Evolutionary conservation across 2,113 vertebrate species (phyloP), one percentile per base, ranked within the genome.

Genomic region (Aptenodytes forsteri): DNA sequence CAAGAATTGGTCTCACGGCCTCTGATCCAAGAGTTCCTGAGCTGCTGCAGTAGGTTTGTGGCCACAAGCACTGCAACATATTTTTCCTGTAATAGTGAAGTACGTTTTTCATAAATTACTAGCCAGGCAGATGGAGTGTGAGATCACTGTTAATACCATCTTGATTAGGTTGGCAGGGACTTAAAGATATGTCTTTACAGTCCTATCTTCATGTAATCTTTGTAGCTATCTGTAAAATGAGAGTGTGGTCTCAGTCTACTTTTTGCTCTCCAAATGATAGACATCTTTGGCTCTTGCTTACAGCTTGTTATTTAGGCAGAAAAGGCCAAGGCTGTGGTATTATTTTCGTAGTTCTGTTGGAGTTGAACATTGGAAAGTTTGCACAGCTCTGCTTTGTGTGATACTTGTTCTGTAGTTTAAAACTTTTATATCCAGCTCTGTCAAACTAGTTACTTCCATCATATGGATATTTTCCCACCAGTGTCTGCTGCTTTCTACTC

Each of bases 81-180:
- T 97, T 97, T 97, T 97, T 94, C 92, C 95, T 97, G 90, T 95
- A 96, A 92, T 92, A 94, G 92, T 92, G 92, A 96, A 96, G 97
- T 97, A 94, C 79, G 2, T 92, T 97, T 95, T 96, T 97, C 94
- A 95, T 95, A 97, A 93, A 97, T 95, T 97, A 92, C 96, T 97
- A 97, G 93, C 96, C 96, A 95, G 97, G 96, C 97, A 97, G 97
- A 97, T 97, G 97, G 97, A 96, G 97, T 96, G 97, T 97, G 97
- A 97, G 97, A 97, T 97, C 96, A 97, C 93, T 97, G 97, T 97
- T 97, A 97, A 97, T 97, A 97, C 97, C 97, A 97, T 97, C 97
- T 97, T 97, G 97, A 97, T 97, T 97, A 97, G 97, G 96, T 97
- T 97, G 97, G 96, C 97, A 97, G 92, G 71, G 93, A 96, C 88